Evolutionary conservation across 2,797 vertebrate species (phyloP), one percentile per base, ranked within the genome.

Genomic region (Acipenser ruthenus): DNA sequence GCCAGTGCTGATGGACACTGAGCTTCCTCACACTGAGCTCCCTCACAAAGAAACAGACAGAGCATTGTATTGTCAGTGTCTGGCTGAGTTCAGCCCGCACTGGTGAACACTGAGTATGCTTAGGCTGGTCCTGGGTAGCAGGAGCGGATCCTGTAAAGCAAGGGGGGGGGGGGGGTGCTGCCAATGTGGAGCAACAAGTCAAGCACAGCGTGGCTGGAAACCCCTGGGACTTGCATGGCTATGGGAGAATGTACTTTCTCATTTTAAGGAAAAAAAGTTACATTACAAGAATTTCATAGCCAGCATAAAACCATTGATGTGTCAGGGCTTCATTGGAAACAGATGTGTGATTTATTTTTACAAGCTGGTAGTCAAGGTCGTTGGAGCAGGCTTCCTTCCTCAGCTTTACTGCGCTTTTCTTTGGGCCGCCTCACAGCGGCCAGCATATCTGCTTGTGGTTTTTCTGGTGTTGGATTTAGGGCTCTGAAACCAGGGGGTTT

Each of bases 271-370:
- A 56, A 58, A 55, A 49, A 66, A 66, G 62, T 69, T 51, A 67
- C 50, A 65, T 72, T 75, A 63, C 67, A 76, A 72, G 70, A 77
- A 73, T 79, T 73, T 76, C 67, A 73, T 78, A 75, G 76, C 71
- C 68, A 77, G 74, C 73, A 73, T 76, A 69, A 73, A 75, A 68
- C 70, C 73, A 74, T 82, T 79, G 77, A 77, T 75, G 75, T 78
- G 69, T 72, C 76, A 75, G 62, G 50, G 68, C 7, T 66, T 75
- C 72, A 79, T 69, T 76, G 70, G 66, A 76, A 76, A 65, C 75
- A 81, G 73, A 80, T 80, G 76, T 75, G 69, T 75, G 75, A 74
- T 79, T 78, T 73, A 77, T 74, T 81, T 76, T 77, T 75, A 72
- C 69, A 77, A 69, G 73, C 69, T 77, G 70, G 71, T 63, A 74